These are phyloP conservation scores for Pterocles burchelli DNA, from an alignment of 2,113 vertebrate genomes.

Conservation along the genomic window DNA sequence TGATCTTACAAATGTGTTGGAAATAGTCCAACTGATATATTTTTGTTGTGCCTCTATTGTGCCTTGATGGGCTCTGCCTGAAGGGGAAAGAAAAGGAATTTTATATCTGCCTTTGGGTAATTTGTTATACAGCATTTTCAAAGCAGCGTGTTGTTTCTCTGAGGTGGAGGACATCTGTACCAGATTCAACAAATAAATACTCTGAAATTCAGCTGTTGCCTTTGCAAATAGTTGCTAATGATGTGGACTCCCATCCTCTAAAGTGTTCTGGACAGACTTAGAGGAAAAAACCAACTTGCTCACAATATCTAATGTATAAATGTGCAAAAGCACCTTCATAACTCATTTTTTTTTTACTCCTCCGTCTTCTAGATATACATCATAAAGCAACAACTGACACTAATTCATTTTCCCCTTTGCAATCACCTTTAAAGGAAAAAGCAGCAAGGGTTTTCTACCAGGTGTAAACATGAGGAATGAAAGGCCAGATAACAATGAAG, in stretches of 20 bases:
- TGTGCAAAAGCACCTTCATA: background rate
- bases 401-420: conserved; percentile 54
- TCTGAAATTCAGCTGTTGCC: background rate
- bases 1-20: background rate
- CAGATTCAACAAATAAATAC: background rate
- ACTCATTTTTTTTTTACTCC: background rate
- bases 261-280: background rate
- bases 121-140: background rate
- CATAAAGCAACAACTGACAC: conserved; percentile 4
- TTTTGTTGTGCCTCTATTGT: background rate
- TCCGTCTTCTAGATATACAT: background rate
- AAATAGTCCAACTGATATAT: background rate
- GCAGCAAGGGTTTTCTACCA: background rate
- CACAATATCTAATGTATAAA: background rate
- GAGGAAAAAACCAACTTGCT: background rate
- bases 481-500: conserved; percentile 45
- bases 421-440: conserved; percentile 19
- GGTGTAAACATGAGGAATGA: background rate
- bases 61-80: background rate
- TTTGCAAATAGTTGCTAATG: background rate
- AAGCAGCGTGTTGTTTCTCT: fast-evolving
- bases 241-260: background rate
- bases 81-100: background rate
- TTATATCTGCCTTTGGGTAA: background rate
- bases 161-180: background rate